phyloP scores from a whole-genome alignment of 2,797 vertebrate species.

The Atherinosoma microstoma region DNA sequence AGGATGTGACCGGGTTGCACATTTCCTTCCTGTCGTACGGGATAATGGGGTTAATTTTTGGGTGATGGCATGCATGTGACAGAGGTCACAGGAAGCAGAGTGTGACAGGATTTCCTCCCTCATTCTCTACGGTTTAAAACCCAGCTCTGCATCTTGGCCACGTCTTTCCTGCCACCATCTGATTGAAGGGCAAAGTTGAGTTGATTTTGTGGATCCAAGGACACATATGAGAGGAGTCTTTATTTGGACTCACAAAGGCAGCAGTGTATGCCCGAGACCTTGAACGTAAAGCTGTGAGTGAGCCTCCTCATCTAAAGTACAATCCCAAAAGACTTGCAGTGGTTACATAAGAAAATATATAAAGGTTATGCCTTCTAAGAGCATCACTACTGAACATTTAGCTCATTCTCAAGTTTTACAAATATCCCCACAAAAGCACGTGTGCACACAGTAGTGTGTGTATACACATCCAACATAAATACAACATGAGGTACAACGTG shows the following conservation, averaged over 20 bases:
- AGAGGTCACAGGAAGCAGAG: constrained; percentile 73
- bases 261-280: constrained; percentile 54
- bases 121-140: constrained; percentile 43
- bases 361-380: constrained; percentile 21
- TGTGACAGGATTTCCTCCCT: constrained; percentile 76
- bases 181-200: constrained; percentile 59
- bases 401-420: constrained; percentile 7
- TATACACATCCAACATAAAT: not conserved
- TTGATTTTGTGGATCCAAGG: constrained; percentile 54
- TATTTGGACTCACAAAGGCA: constrained; percentile 69
- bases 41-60: constrained; percentile 41
- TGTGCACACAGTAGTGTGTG: not conserved
- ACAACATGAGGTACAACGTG: not conserved
- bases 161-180: constrained; percentile 55
- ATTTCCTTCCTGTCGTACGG: constrained; percentile 59
- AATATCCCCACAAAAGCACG: not conserved
- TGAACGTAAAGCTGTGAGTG: constrained; percentile 38
- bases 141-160: constrained; percentile 40
- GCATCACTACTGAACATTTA: not conserved
- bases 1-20: constrained; percentile 22
- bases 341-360: constrained; percentile 40
- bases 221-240: constrained; percentile 62
- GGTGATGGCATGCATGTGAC: constrained; percentile 34
- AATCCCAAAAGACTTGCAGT: constrained; percentile 24
- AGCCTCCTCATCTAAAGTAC: constrained; percentile 31